Conservation (phyloP, 2,797 vertebrate species). For the Prunella strophiata region DNA sequence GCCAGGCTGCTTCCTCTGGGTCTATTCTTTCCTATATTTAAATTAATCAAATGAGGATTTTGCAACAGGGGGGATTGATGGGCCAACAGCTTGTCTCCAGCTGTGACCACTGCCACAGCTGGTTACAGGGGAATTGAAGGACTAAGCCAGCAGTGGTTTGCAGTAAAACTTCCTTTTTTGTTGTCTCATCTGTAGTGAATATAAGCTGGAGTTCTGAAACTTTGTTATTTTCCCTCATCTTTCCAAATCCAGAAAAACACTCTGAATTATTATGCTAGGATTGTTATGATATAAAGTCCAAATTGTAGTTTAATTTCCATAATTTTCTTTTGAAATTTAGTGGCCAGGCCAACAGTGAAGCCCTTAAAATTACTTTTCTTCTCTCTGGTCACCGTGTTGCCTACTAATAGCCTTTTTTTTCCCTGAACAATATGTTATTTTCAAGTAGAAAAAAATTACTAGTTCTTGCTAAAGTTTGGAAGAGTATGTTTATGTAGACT, state of each 20-base stretch:
- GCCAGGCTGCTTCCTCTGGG: neutral
- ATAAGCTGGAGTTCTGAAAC: neutral
- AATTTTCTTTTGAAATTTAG: neutral
- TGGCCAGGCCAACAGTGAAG: neutral
- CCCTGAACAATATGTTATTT: neutral
- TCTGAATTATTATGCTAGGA: neutral
- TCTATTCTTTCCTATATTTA: neutral
- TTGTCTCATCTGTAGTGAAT: neutral
- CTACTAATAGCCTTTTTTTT: neutral
- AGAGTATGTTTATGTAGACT: neutral
- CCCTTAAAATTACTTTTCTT: neutral
- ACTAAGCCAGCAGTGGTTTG: neutral
- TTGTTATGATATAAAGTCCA: neutral
- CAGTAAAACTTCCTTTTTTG: neutral
- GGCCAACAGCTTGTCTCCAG: neutral
- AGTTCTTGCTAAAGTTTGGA: neutral
- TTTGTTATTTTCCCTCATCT: neutral
- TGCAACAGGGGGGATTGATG: neutral
- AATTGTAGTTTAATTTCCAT: neutral
- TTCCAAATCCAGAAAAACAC: neutral
- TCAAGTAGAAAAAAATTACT: neutral
- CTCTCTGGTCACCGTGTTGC: neutral
- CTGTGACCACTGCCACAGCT: neutral
- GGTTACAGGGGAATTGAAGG: neutral
- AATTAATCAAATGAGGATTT: neutral